phyloP scores from a whole-genome alignment of 2,888 invertebrate genomes.

The Thalpophila matura region DNA sequence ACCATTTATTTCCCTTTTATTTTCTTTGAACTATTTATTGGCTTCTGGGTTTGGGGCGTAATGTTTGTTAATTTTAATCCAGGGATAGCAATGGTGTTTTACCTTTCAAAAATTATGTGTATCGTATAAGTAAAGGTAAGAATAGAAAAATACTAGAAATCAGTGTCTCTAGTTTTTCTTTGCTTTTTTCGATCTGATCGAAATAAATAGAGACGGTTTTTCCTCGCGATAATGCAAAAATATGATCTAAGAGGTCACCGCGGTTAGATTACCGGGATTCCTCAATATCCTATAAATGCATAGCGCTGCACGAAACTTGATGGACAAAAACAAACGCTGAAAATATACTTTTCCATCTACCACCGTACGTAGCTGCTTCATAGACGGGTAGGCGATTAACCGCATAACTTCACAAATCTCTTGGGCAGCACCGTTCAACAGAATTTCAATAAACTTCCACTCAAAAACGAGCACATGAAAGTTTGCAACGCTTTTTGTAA shows the following conservation, averaged over 20 bases:
- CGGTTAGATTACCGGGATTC: constrained; percentile 8
- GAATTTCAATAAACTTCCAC: constrained; percentile 40
- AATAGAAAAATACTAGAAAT: background rate
- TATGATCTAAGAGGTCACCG: background rate
- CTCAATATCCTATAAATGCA: constrained; percentile 28
- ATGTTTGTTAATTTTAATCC: constrained; percentile 22
- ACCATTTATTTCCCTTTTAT: constrained; percentile 56
- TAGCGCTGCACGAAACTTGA: constrained; percentile 10
- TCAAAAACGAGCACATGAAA: constrained; percentile 34
- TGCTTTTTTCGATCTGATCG: background rate
- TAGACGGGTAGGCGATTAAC: constrained; percentile 23
- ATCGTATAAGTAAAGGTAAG: background rate
- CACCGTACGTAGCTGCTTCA: background rate
- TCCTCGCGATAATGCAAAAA: background rate
- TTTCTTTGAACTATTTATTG: constrained; percentile 56
- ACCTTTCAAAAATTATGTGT: background rate
- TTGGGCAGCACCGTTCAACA: constrained; percentile 1
- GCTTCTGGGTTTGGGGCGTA: constrained; percentile 5
- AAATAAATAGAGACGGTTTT: background rate
- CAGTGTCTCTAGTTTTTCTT: background rate
- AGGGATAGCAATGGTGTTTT: background rate
- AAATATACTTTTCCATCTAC: background rate
- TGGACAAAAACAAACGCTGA: background rate
- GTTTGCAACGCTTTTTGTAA: constrained; percentile 52
- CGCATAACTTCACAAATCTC: constrained; percentile 28